Percentiles rank a stretch among this genome's conserved stretches.
Evolutionary conservation across 2,888 invertebrate species (phyloP).

Genomic region (Lamproptera curius): DNA sequence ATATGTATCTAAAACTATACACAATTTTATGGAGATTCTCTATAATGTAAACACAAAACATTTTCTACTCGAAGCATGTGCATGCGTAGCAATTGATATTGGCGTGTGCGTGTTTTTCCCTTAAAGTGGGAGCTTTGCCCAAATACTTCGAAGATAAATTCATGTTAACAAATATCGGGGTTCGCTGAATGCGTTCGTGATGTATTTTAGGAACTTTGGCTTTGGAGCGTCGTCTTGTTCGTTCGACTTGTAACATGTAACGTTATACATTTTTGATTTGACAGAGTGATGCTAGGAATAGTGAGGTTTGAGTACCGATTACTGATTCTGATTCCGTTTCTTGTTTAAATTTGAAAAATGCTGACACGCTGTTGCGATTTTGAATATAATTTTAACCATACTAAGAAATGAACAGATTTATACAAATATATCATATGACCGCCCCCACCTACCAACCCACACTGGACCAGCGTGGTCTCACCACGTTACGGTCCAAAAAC

Average conservation of each 20-base stretch:
- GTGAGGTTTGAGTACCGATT: too few species aligned
- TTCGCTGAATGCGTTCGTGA: constrained; percentile 12
- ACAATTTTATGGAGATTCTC: neutral
- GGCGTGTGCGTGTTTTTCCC: neutral
- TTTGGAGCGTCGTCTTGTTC: constrained; percentile 2
- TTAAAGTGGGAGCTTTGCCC: neutral
- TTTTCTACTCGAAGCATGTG: neutral
- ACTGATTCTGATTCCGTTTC: neutral
- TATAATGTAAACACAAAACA: neutral
- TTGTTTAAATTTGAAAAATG: too few species aligned
- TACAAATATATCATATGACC: too few species aligned
- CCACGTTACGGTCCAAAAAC: too few species aligned
- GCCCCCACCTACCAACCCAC: too few species aligned
- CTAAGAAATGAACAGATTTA: too few species aligned
- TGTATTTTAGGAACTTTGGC: constrained; percentile 12
- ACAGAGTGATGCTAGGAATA: too few species aligned
- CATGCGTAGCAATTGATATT: neutral
- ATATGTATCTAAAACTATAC: neutral
- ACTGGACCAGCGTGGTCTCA: too few species aligned
- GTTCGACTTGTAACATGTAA: too few species aligned
- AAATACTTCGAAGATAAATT: constrained; percentile 5
- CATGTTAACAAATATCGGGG: neutral
- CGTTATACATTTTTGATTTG: too few species aligned
- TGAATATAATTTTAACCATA: too few species aligned
- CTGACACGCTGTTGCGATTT: too few species aligned